Conservation (phyloP, 2,888 invertebrate species). For the Apotomis betuletana region DNA sequence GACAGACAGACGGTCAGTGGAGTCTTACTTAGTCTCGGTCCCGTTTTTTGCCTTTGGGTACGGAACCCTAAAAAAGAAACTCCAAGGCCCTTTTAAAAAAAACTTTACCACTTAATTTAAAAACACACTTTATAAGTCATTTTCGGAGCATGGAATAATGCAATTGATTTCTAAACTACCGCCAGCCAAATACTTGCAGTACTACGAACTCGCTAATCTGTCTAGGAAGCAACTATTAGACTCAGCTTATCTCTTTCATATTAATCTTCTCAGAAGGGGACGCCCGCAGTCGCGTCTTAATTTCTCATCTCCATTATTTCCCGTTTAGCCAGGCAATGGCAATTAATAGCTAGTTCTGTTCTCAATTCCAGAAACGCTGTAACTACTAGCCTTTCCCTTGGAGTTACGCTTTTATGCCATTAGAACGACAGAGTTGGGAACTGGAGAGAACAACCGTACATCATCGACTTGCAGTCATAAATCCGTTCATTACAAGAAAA, state of each 20-base stretch:
- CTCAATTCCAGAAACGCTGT: background rate
- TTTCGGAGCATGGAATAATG: too few species aligned
- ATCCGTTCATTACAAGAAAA: slow-evolving; percentile 42
- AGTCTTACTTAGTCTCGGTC: too few species aligned
- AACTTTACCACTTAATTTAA: too few species aligned
- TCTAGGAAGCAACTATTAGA: slow-evolving; percentile 14
- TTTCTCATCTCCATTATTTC: slow-evolving; percentile 36
- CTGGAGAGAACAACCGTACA: slow-evolving; percentile 32
- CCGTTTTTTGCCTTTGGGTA: too few species aligned
- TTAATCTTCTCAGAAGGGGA: slow-evolving; percentile 22
- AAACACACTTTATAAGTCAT: too few species aligned
- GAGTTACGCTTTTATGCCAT: background rate
- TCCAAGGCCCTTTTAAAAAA: too few species aligned
- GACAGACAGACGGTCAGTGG: too few species aligned
- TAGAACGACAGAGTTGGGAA: slow-evolving; percentile 9
- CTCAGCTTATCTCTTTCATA: slow-evolving; percentile 30
- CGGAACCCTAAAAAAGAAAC: too few species aligned
- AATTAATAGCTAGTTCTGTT: slow-evolving; percentile 32
- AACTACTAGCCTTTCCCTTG: background rate
- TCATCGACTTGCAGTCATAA: slow-evolving; percentile 42
- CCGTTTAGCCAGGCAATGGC: slow-evolving; percentile 20
- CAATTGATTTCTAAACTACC: background rate
- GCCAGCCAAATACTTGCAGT: background rate
- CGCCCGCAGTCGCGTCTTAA: slow-evolving; percentile 20
- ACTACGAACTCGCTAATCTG: slow-evolving; percentile 6